A percentile compares a stretch with the other conserved stretches of the same genome.
These are phyloP conservation scores for Bradynema listronoti DNA, from an alignment of 1,140 invertebrate species.

Conservation along the genomic window DNA sequence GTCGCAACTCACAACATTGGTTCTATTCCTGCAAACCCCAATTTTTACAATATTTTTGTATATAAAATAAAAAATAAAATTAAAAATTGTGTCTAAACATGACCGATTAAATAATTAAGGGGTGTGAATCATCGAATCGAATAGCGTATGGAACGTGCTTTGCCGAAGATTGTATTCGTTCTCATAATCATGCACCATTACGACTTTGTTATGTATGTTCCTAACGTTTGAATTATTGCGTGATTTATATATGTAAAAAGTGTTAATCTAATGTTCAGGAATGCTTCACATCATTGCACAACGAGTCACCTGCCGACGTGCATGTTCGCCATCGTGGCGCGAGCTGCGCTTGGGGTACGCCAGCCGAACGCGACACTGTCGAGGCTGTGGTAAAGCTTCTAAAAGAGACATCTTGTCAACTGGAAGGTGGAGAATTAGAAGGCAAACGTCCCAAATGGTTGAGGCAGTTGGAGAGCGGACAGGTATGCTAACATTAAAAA, in stretches of 20 bases:
- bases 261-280: slow-evolving; percentile 25
- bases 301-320: slow-evolving; percentile 5
- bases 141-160: slow-evolving; percentile 93
- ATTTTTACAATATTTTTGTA: too few species aligned
- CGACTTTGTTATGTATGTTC: slow-evolving; percentile 70
- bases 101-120: slow-evolving; percentile 68
- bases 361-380: slow-evolving; percentile 71
- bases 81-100: too few species aligned
- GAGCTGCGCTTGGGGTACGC: slow-evolving; percentile 41
- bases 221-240: not conserved
- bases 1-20: not conserved
- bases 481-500: too few species aligned
- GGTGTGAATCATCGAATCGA: slow-evolving; percentile 82
- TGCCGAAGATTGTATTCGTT: slow-evolving; percentile 86
- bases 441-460: slow-evolving; percentile 55
- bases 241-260: not conserved
- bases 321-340: slow-evolving; percentile 44
- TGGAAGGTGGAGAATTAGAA: slow-evolving; percentile 54
- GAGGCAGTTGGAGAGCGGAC: slow-evolving; percentile 59
- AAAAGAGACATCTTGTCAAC: slow-evolving; percentile 59
- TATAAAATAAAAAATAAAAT: too few species aligned
- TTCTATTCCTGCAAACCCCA: too few species aligned
- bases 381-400: slow-evolving; percentile 84
- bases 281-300: slow-evolving; percentile 42
- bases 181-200: slow-evolving; percentile 89